These are phyloP conservation scores for Catagonus wagneri DNA, from an alignment of 2,113 vertebrate species.

Conservation along the genomic window DNA sequence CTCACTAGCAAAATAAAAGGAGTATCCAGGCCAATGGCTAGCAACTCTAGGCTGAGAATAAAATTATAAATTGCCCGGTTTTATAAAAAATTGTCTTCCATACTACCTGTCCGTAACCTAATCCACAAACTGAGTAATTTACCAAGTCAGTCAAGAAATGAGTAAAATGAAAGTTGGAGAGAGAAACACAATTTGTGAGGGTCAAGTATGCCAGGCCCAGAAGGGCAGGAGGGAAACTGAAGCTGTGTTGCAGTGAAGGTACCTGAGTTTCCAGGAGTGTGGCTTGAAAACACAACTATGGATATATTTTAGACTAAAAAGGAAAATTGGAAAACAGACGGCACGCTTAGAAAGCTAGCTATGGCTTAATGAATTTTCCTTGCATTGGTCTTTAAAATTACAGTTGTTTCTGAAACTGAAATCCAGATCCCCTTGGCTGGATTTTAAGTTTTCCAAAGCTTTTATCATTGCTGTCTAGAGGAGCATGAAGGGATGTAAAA, in stretches of 20 bases:
- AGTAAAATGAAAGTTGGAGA: neutral
- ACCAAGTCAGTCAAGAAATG: neutral
- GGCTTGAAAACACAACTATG: neutral
- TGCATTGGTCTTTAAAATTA: conserved; percentile 33
- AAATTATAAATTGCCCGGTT: conserved; percentile 21
- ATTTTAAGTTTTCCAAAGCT: conserved; percentile 43
- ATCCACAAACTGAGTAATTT: conserved; percentile 3
- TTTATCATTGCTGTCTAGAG: conserved; percentile 40
- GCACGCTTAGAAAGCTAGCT: conserved; percentile 10
- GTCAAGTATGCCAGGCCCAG: neutral
- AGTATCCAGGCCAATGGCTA: neutral
- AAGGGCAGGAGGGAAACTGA: neutral
- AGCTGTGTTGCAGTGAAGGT: neutral
- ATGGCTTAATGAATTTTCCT: neutral
- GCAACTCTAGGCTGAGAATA: conserved; percentile 16
- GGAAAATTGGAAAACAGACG: conserved; percentile 30
- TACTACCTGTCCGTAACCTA: neutral
- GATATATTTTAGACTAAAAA: neutral
- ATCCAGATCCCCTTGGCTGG: conserved; percentile 18
- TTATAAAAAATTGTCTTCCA: conserved; percentile 47
- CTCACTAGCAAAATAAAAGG: conserved; percentile 19
- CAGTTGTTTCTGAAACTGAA: conserved; percentile 43
- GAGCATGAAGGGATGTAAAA: conserved; percentile 9
- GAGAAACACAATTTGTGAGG: neutral
- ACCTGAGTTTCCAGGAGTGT: neutral